These are phyloP conservation scores for Diaperis boleti DNA, from an alignment of 2,888 invertebrate genomes.

Conservation along the genomic window DNA sequence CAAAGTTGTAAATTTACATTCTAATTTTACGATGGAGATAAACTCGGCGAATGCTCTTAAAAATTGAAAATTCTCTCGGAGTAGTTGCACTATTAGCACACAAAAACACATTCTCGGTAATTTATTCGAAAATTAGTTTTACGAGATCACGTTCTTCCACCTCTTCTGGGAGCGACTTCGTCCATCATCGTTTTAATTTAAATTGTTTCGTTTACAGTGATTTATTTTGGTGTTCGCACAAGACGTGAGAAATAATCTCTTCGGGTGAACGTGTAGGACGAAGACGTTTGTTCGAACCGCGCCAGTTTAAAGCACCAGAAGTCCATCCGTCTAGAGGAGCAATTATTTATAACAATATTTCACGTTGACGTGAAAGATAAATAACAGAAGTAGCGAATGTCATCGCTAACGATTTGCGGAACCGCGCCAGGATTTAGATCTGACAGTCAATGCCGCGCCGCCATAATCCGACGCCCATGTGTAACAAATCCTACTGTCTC, in stretches of 20 bases:
- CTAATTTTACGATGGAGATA: conserved; percentile 11
- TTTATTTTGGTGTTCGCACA: conserved; percentile 19
- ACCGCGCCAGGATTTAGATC: conserved; percentile 37
- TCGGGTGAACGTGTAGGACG: conserved; percentile 21
- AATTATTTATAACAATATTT: conserved; percentile 42
- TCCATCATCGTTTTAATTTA: conserved; percentile 14
- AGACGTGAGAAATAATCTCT: conserved; percentile 28
- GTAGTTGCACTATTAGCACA: neutral
- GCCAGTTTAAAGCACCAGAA: conserved; percentile 20
- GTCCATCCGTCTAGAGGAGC: conserved; percentile 28
- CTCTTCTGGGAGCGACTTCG: neutral
- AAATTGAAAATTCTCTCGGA: conserved; percentile 15
- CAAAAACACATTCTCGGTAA: neutral
- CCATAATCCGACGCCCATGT: no score
- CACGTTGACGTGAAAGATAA: conserved; percentile 34
- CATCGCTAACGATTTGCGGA: conserved; percentile 40
- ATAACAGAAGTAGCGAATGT: conserved; percentile 35
- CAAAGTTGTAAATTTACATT: conserved; percentile 18
- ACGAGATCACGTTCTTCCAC: neutral
- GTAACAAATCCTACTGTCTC: no score
- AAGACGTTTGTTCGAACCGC: conserved; percentile 21
- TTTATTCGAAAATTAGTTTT: conserved; percentile 4
- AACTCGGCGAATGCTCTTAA: neutral
- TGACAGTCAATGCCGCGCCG: no score
- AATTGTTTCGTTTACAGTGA: conserved; percentile 28